Base-by-base conservation (phyloP, 2,113 vertebrate species). In the Triplophysa rosa region DNA sequence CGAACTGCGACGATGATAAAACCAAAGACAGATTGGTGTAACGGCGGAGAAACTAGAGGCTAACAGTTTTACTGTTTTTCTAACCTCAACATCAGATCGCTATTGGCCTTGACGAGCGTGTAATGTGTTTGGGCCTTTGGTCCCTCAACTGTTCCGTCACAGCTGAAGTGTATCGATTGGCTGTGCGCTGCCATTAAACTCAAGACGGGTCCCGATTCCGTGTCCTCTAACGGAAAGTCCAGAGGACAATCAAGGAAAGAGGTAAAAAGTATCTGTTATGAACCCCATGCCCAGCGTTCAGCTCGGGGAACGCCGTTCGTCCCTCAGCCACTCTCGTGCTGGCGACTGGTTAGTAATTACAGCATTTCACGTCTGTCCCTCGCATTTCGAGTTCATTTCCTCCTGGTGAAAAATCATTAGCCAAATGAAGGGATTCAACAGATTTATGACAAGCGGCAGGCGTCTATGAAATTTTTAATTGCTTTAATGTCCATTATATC, bases 131-230 rank as follows among this genome's bases (percentile, higher is more conserved):
- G 83, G 67, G 66, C 71, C 80, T 82, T 82, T 82, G 77, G 65
- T 82, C 66, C 80, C 54, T 84, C 78, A 84, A 82, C 80, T 66
- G 59, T 67, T 70, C 77, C 80, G 61, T 81, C 76, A 77, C 76
- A 79, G 80, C 76, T 82, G 83, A 82, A 84, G 83, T 67, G 70
- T 84, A 84, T 84, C 71, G 83, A 84, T 82, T 52, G 71, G 76
- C 83, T 64, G 80, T 84, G 58, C 29, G 61, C 80, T 72, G 54
- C 67, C 70, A 80, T 84, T 84, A 84, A 84, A 82, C 80, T 84
- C 83, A 82, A 80, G 64, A 67, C 67, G 63, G 42, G 67, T 76
- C 80, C 76, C 65, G 66, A 77, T 84, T 78, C 65, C 21, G 79
- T 71, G 83, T 82, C 83, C 83, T 84, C 80, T 84, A 79, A 71